Evolutionary conservation across 2,113 vertebrate genomes (phyloP).

Genomic region (Falco punctatus): DNA sequence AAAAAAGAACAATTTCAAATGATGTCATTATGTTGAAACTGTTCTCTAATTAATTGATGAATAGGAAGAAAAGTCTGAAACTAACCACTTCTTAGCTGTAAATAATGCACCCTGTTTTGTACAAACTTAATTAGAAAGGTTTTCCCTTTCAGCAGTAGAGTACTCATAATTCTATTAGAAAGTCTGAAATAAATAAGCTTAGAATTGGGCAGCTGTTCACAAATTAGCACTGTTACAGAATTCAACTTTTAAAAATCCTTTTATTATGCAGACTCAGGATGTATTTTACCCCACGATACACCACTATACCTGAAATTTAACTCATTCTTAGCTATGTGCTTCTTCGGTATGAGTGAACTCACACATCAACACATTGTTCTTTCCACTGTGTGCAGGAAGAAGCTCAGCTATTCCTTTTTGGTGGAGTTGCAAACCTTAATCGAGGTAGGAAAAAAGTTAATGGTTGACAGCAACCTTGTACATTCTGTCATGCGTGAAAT

Average conservation of each 20-base stretch:
- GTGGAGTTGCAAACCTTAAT: neutral
- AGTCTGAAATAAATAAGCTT: neutral
- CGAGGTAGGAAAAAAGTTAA: neutral
- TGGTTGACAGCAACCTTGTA: neutral
- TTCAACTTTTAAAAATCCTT: neutral
- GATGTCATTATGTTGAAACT: neutral
- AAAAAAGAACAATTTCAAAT: neutral
- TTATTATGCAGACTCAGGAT: neutral
- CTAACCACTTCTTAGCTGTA: neutral
- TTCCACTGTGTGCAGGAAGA: neutral
- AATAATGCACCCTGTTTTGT: neutral
- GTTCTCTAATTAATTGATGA: neutral
- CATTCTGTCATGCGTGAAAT: fast-evolving
- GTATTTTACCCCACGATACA: neutral
- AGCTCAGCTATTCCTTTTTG: fast-evolving
- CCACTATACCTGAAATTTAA: neutral
- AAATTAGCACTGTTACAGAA: neutral
- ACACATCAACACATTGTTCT: fast-evolving
- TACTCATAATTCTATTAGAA: neutral
- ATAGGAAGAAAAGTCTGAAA: neutral
- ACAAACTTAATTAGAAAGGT: neutral
- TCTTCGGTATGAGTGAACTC: neutral
- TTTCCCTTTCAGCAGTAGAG: neutral
- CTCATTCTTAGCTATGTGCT: neutral
- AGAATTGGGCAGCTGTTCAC: neutral